Conservation (phyloP, 2,888 invertebrate genomes). For the Nesidiocoris tenuis region DNA sequence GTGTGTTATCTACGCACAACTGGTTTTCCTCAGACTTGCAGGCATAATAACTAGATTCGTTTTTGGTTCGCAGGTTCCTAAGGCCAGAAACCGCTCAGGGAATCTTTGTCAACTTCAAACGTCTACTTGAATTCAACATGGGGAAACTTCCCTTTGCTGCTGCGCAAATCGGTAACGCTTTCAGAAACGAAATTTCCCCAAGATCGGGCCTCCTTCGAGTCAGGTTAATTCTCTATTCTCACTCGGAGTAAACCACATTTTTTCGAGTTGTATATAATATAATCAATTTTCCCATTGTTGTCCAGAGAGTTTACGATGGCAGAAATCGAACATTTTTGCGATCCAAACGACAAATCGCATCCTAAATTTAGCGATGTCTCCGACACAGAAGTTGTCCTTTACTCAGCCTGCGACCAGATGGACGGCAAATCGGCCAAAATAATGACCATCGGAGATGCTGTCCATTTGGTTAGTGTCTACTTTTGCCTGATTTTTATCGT, state of each 20-base stretch:
- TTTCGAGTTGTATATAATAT: background rate
- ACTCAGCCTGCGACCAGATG: slow-evolving; percentile 97
- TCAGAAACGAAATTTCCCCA: slow-evolving; percentile 99
- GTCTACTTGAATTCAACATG: slow-evolving; percentile 95
- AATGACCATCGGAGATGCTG: slow-evolving; percentile 84
- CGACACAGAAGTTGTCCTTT: slow-evolving; percentile 75
- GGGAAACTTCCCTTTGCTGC: slow-evolving; percentile 95
- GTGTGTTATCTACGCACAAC: no score
- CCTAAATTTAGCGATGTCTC: slow-evolving; percentile 81
- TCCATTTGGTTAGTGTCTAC: slow-evolving; percentile 62
- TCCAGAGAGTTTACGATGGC: slow-evolving; percentile 97
- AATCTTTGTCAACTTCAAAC: slow-evolving; percentile 99
- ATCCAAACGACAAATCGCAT: slow-evolving; percentile 82
- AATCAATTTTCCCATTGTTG: no score
- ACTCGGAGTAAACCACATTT: background rate
- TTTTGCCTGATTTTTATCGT: no score
- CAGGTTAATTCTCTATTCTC: slow-evolving; percentile 54
- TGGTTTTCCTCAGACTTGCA: no score
- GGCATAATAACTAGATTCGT: no score
- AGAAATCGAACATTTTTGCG: slow-evolving; percentile 99
- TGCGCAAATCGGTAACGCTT: slow-evolving; percentile 97
- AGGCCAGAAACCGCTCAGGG: slow-evolving; percentile 99
- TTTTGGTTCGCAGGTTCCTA: slow-evolving; percentile 72
- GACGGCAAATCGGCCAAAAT: slow-evolving; percentile 85
- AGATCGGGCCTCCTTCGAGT: slow-evolving; percentile 92